These are phyloP conservation scores for Amphipoea lucens DNA, from an alignment of 2,888 invertebrate genomes.

Conservation along the genomic window DNA sequence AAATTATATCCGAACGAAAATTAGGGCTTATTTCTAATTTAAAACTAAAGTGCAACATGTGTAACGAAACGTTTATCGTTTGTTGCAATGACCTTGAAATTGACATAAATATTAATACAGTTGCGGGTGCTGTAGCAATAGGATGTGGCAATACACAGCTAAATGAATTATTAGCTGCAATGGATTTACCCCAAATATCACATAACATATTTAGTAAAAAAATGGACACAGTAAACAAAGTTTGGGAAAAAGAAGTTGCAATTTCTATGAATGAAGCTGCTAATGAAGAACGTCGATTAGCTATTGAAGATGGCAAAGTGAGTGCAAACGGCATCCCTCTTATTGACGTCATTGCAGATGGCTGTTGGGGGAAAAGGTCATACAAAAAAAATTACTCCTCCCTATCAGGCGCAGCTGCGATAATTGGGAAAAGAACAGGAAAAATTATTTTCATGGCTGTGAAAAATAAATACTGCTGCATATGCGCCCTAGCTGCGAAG, in stretches of 20 bases:
- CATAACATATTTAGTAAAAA: conserved; percentile 9
- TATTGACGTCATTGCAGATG: conserved; percentile 19
- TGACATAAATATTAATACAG: neutral
- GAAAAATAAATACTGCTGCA: conserved; percentile 4
- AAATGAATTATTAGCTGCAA: conserved; percentile 31
- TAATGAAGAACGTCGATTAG: conserved; percentile 15
- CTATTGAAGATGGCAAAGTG: conserved; percentile 14
- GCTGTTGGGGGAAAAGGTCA: conserved; percentile 5
- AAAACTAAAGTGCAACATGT: conserved; percentile 11
- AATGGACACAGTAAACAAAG: conserved; percentile 16
- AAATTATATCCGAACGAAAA: conserved; percentile 10
- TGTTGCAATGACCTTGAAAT: conserved; percentile 18
- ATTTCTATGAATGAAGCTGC: conserved; percentile 21
- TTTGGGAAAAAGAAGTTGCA: conserved; percentile 22
- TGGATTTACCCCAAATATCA: conserved; percentile 27
- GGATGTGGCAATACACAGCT: conserved; percentile 30
- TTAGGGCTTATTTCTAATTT: conserved; percentile 15
- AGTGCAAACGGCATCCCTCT: conserved; percentile 10
- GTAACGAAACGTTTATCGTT: conserved; percentile 9
- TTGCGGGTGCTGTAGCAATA: conserved; percentile 19
- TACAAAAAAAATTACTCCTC: conserved; percentile 18
- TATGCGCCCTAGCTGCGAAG: conserved; percentile 4
- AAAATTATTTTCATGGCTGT: conserved; percentile 8
- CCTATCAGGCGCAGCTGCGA: conserved; percentile 25
- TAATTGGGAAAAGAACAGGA: conserved; percentile 21